Conservation (phyloP, 2,113 vertebrate species). For the Pseudois nayaur region DNA sequence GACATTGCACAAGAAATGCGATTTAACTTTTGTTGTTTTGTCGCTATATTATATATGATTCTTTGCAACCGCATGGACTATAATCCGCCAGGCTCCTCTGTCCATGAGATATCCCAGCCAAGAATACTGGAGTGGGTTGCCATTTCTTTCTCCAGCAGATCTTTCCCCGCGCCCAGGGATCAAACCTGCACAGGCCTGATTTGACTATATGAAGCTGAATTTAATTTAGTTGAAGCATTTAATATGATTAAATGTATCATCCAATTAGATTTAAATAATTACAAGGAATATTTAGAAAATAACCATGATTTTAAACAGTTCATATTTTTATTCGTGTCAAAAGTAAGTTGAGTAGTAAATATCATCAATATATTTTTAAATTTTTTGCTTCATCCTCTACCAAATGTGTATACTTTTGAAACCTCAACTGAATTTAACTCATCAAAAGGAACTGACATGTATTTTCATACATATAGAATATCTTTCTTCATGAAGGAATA, state of each 20-base stretch:
- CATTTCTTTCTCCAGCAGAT: not conserved
- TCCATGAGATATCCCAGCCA: not conserved
- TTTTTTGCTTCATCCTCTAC: not conserved
- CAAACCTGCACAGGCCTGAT: not conserved
- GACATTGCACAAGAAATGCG: not conserved
- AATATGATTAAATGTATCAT: not conserved
- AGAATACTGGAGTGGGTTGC: not conserved
- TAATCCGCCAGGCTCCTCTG: not conserved
- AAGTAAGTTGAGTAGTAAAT: not conserved
- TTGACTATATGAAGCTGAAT: not conserved
- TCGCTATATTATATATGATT: not conserved
- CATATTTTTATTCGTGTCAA: not conserved
- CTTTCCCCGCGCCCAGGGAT: rapidly evolving
- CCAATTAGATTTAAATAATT: not conserved
- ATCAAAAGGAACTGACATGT: not conserved
- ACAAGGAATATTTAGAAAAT: not conserved
- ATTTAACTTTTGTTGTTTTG: not conserved
- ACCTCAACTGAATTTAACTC: not conserved
- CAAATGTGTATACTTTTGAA: not conserved
- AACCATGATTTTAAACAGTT: not conserved
- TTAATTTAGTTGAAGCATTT: not conserved
- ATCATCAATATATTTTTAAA: not conserved
- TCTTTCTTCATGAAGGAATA: not conserved
- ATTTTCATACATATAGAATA: not conserved
- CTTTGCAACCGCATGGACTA: not conserved